Base-by-base conservation (phyloP, 2,113 vertebrate species). In the Macroglossus sobrinus region DNA sequence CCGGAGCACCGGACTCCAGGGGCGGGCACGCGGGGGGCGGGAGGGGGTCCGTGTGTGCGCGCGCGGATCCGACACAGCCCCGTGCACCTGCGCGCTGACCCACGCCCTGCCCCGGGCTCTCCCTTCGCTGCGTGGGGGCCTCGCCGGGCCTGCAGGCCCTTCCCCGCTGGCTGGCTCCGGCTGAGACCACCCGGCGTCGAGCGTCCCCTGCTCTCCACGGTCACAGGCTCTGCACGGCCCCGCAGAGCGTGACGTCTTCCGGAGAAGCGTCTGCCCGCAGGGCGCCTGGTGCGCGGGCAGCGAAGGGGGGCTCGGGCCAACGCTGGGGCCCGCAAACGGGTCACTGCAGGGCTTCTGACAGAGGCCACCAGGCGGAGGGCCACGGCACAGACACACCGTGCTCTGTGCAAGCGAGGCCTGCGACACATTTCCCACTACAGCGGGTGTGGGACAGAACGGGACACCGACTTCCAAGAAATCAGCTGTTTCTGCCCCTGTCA, bases 311-410 rank as follows among this genome's bases (percentile, higher is more conserved):
- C 22, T 30, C 2, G 1, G 79, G 38, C 26, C 7, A 33, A 33
- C 0, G 11, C 50, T 5, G 10, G 22, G 66, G 22, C 64, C 40
- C 6, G 22, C 16, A 2, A 15, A 18, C 24, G 5, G 28, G 71
- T 33, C 55, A 9, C 19, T 2, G 5, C 2, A 16, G 28, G 18
- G 40, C 45, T 28, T 19, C 13, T 0, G 7, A 10, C n/a, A 2
- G 15, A 0, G 13, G 19, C 50, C 1, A 43, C 38, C 40, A 7
- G 72, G 10, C 5, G 0, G 1, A 0, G 0, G 22, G 0, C 0
- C n/a, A 19, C 66, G 82, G 14, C 19, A 72, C 40, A 11, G 63
- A 55, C 3, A 53, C 35, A 21, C 26, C 45, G 9, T 21, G 24
- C 2, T 50, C 57, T 45, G 55, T 1, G 22, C 8, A 80, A 26